Evolutionary conservation across 1,140 invertebrate species (phyloP).

Genomic region (Drosophila pallidifrons): DNA sequence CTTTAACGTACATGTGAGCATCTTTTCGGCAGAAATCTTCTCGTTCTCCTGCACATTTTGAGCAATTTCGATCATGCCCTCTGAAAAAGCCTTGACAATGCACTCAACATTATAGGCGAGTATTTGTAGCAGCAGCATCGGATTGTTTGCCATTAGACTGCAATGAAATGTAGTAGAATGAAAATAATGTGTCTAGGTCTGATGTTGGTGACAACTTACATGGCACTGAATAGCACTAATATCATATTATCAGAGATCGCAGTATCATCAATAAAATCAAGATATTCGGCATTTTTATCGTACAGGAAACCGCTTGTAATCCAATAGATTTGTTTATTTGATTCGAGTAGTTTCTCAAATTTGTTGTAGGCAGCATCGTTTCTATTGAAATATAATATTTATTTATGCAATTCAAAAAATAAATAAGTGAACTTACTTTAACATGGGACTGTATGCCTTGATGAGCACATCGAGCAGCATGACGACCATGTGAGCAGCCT

Average conservation of each 20-base stretch:
- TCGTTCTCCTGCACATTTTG: constrained; percentile 74
- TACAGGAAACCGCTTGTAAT: constrained; percentile 81
- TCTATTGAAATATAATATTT: constrained; percentile 46
- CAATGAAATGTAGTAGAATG: background rate
- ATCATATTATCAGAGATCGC: constrained; percentile 84
- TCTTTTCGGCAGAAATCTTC: constrained; percentile 78
- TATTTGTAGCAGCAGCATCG: constrained; percentile 83
- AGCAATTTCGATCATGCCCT: constrained; percentile 82
- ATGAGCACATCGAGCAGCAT: constrained; percentile 80
- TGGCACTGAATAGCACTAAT: constrained; percentile 83
- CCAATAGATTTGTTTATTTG: constrained; percentile 83
- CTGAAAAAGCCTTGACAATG: constrained; percentile 82
- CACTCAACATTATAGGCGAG: constrained; percentile 83
- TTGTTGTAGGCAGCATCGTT: constrained; percentile 83
- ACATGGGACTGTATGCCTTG: constrained; percentile 80
- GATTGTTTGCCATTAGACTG: constrained; percentile 82
- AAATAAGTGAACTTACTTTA: constrained; percentile 62
- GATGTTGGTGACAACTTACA: constrained; percentile 58
- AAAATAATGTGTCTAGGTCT: background rate
- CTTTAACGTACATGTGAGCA: constrained; percentile 75
- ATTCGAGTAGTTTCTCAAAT: constrained; percentile 81
- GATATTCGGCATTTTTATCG: constrained; percentile 83
- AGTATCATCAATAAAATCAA: constrained; percentile 83
- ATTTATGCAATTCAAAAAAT: background rate
- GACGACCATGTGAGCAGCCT: constrained; percentile 82